Evolutionary conservation across 1,140 invertebrate genomes (phyloP).

Genomic region (Orchesella cincta): DNA sequence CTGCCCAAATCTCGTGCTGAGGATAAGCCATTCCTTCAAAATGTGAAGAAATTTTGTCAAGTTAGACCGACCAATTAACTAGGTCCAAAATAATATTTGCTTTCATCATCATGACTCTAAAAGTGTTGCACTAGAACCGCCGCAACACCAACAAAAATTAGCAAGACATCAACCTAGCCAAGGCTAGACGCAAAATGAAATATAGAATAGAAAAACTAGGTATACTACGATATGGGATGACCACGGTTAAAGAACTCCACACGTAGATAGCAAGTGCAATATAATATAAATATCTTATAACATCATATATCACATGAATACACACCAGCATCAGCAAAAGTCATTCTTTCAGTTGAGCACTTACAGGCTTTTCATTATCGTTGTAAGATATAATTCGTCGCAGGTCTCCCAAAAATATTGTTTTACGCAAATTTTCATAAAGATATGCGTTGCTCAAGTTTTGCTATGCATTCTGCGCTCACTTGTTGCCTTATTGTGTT

Average conservation of each 20-base stretch:
- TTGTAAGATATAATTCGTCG: neutral
- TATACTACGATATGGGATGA: no score
- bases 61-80: no score
- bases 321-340: neutral
- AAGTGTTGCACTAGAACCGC: constrained; percentile 3
- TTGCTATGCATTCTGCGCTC: neutral
- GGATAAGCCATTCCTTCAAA: no score
- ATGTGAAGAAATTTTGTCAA: no score
- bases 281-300: constrained; percentile 2
- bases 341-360: neutral
- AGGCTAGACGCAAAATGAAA: constrained; percentile 16
- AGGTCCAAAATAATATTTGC: no score
- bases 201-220: neutral
- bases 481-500: no score
- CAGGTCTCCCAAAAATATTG: neutral
- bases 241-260: no score
- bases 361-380: neutral
- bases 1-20: no score
- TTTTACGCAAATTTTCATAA: constrained; percentile 15
- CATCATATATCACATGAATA: neutral
- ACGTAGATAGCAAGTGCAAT: no score
- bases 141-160: constrained; percentile 12
- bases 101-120: constrained; percentile 6
- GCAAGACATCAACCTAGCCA: constrained; percentile 21
- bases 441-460: neutral